These are phyloP conservation scores for Microtus pennsylvanicus DNA, from an alignment of 2,113 vertebrate species.

Conservation along the genomic window DNA sequence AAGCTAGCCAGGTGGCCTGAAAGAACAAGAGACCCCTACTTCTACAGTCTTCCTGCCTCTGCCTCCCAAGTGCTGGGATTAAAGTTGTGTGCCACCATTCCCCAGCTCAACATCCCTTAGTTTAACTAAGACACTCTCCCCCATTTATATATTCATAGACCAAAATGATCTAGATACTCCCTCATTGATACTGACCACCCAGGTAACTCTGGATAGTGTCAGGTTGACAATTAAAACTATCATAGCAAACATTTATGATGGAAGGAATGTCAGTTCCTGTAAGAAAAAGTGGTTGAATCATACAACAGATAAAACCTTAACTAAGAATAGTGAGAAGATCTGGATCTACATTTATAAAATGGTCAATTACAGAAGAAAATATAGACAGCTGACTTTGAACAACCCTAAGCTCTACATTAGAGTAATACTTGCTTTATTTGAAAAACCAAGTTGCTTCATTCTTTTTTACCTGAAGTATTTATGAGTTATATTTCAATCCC, in stretches of 20 bases:
- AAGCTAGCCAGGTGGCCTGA: no score
- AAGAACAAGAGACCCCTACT: no score
- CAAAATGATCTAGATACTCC: not conserved
- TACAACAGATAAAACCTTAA: not conserved
- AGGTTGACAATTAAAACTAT: not conserved
- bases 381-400: not conserved
- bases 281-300: not conserved
- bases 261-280: not conserved
- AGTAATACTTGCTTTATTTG: slow-evolving; percentile 9
- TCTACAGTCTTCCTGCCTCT: no score
- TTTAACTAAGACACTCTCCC: not conserved
- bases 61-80: no score
- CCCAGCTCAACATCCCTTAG: not conserved
- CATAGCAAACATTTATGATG: not conserved
- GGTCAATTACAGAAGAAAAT: not conserved
- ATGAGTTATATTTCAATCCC: not conserved
- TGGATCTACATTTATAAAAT: not conserved
- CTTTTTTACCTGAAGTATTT: slow-evolving; percentile 15
- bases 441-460: not conserved
- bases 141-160: no score
- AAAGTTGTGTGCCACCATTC: no score
- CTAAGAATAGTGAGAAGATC: not conserved
- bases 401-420: not conserved
- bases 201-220: no score
- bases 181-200: no score